Evolutionary conservation across 2,888 invertebrate genomes (phyloP).

Genomic region (Chironomus riparius): DNA sequence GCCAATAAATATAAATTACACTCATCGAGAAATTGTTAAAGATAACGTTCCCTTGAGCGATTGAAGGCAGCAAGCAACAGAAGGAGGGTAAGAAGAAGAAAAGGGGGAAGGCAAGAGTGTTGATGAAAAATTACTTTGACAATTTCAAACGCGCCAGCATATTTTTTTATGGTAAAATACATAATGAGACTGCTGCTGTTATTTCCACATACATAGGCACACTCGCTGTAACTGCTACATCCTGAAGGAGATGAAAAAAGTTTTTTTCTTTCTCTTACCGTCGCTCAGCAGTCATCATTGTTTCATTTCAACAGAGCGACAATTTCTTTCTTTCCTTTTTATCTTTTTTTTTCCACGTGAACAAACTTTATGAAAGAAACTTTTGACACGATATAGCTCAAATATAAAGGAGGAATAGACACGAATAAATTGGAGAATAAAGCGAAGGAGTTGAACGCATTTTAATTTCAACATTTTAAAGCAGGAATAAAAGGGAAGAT

Average conservation of each 20-base stretch:
- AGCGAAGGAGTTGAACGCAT: slow-evolving; percentile 9
- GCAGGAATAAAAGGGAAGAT: not conserved
- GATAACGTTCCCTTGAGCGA: not conserved
- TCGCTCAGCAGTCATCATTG: not conserved
- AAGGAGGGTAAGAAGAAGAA: too few relatives aligned
- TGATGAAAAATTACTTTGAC: not conserved
- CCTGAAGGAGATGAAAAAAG: slow-evolving; percentile 1
- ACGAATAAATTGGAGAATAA: not conserved
- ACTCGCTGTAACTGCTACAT: too few relatives aligned
- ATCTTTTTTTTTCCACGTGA: slow-evolving; percentile 19
- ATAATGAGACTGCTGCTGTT: too few relatives aligned
- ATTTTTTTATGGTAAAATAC: not conserved
- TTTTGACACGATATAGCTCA: not conserved
- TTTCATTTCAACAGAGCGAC: slow-evolving; percentile 17
- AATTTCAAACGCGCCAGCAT: not conserved
- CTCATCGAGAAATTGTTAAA: slow-evolving; percentile 11
- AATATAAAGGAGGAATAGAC: not conserved
- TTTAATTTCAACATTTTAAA: not conserved
- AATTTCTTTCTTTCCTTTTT: not conserved
- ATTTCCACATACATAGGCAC: too few relatives aligned
- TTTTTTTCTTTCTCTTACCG: not conserved
- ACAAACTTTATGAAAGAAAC: slow-evolving; percentile 22
- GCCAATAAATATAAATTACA: slow-evolving; percentile 26
- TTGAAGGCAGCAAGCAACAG: too few relatives aligned
- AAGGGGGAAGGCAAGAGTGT: too few relatives aligned